phyloP scores from a whole-genome alignment of 2,113 vertebrate species.

The Planiliza haematocheilus region DNA sequence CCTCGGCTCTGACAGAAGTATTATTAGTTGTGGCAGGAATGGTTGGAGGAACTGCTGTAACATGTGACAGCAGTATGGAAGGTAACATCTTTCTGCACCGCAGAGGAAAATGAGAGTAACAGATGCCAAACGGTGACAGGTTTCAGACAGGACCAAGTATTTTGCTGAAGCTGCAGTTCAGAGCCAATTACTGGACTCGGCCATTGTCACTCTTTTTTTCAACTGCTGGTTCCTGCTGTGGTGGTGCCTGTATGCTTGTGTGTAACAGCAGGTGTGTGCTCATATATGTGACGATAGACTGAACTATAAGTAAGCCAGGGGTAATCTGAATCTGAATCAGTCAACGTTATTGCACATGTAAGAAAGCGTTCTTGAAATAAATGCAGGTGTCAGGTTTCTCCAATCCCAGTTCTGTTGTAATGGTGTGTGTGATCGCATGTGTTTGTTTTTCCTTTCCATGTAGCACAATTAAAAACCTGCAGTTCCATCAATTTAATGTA shows the following conservation, averaged over 20 bases:
- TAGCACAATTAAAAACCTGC: neutral
- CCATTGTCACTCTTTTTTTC: constrained; percentile 60
- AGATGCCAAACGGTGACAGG: constrained; percentile 58
- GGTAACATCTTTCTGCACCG: constrained; percentile 45
- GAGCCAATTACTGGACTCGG: constrained; percentile 73
- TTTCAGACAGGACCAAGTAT: constrained; percentile 55
- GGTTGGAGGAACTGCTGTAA: constrained; percentile 40
- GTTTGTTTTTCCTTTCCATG: no score
- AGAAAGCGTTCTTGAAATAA: neutral
- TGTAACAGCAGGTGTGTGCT: constrained; percentile 26
- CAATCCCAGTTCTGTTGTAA: no score
- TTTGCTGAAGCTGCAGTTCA: constrained; percentile 74
- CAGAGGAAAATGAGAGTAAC: constrained; percentile 51
- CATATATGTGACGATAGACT: constrained; percentile 12
- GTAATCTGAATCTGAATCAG: neutral
- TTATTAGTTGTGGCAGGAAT: constrained; percentile 52
- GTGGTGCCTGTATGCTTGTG: constrained; percentile 19
- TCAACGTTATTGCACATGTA: neutral
- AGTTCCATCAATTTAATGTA: neutral
- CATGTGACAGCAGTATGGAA: constrained; percentile 54
- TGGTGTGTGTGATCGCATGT: constrained; percentile 8
- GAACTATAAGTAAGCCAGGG: neutral
- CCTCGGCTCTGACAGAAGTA: constrained; percentile 58
- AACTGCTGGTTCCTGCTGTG: constrained; percentile 17
- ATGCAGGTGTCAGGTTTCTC: neutral